Evolutionary conservation across 2,113 vertebrate species (phyloP).

Genomic region (Calidris pygmaea): DNA sequence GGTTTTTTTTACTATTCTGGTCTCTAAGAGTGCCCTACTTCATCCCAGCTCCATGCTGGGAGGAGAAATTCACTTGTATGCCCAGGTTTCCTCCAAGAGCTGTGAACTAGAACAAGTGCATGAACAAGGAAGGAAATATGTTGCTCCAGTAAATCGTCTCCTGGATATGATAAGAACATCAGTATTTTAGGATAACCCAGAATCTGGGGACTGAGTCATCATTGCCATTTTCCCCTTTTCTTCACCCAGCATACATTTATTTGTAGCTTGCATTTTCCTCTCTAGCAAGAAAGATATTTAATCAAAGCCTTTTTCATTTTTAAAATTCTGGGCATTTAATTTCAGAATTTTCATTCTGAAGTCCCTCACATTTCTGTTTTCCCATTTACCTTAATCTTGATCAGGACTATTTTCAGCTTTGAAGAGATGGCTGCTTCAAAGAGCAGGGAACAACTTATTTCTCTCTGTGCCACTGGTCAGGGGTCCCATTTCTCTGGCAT

Average conservation of each 20-base stretch:
- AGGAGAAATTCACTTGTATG: not conserved
- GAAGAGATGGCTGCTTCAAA: not conserved
- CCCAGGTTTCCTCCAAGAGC: not conserved
- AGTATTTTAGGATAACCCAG: not conserved
- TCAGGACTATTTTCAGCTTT: not conserved
- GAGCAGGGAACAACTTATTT: not conserved
- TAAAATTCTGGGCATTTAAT: not conserved
- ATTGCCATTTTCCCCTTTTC: not conserved
- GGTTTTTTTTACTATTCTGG: not conserved
- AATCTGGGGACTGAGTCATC: not conserved
- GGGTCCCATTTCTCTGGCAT: not conserved
- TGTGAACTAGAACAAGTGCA: not conserved
- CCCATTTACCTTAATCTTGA: not conserved
- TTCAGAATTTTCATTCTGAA: not conserved
- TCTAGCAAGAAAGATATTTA: not conserved
- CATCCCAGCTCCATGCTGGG: not conserved
- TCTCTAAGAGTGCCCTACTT: not conserved
- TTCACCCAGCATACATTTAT: not conserved
- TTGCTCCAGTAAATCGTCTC: not conserved
- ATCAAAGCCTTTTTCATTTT: not conserved
- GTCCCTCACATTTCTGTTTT: not conserved
- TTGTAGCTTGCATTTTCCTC: not conserved
- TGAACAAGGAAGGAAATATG: not conserved
- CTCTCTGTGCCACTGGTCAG: not conserved
- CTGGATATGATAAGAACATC: not conserved